Evolutionary conservation across 2,888 invertebrate genomes (phyloP).

Genomic region (Chromoteleia sp.): DNA sequence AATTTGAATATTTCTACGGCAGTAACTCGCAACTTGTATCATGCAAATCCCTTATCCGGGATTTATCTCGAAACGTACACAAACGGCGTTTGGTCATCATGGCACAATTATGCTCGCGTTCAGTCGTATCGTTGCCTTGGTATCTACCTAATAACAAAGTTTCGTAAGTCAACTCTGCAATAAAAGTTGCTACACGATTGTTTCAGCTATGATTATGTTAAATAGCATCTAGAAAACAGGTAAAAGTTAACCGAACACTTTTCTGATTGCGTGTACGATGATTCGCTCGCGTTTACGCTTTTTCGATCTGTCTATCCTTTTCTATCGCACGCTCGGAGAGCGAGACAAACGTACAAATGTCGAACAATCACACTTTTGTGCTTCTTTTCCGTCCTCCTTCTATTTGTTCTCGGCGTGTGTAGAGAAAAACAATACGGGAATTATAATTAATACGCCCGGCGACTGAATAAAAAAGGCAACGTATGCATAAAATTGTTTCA

Average conservation of each 20-base stretch:
- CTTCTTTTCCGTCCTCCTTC: not conserved
- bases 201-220: slow-evolving; percentile 54
- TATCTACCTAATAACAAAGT: slow-evolving; percentile 61
- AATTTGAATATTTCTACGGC: slow-evolving; percentile 20
- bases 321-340: not conserved
- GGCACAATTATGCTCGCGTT: slow-evolving; percentile 59
- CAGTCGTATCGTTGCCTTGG: slow-evolving; percentile 48
- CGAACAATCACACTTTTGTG: not conserved
- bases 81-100: slow-evolving; percentile 61
- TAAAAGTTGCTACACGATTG: slow-evolving; percentile 62
- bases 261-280: slow-evolving; percentile 12
- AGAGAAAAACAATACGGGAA: slow-evolving; percentile 13
- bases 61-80: slow-evolving; percentile 59
- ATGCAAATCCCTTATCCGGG: slow-evolving; percentile 71
- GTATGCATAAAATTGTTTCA: slow-evolving; percentile 36
- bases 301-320: not conserved
- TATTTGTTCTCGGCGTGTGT: slow-evolving; percentile 12
- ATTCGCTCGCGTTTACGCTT: slow-evolving; percentile 2
- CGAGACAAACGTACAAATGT: not conserved
- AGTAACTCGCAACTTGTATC: slow-evolving; percentile 8
- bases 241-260: slow-evolving; percentile 19
- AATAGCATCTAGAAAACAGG: slow-evolving; percentile 38
- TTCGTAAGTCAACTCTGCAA: slow-evolving; percentile 67
- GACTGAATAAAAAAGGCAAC: slow-evolving; percentile 33
- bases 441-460: slow-evolving; percentile 23